Conservation (phyloP, 2,113 vertebrate species). For the Syngnathus typhle region DNA sequence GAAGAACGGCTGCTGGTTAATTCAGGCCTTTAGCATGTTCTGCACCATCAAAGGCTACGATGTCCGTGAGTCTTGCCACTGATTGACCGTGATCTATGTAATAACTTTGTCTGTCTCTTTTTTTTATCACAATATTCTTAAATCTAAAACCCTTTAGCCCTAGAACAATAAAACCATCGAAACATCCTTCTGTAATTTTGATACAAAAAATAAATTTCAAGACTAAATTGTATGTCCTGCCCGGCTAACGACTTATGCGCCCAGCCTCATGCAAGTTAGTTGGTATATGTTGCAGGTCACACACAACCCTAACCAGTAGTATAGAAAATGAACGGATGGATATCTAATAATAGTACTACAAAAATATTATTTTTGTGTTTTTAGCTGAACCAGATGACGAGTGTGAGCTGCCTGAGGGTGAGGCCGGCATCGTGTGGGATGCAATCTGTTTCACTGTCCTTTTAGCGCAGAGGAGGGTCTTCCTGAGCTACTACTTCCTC, state of each 20-base stretch:
- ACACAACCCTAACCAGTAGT: too few species aligned
- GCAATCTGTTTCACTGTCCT: constrained; percentile 72
- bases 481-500: constrained; percentile 76
- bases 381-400: constrained; percentile 59
- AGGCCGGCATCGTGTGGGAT: constrained; percentile 75
- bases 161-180: too few species aligned
- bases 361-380: constrained; percentile 12
- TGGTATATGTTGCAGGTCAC: too few species aligned
- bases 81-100: too few species aligned
- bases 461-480: constrained; percentile 67
- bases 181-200: neutral
- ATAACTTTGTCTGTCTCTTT: too few species aligned
- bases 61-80: constrained; percentile 53
- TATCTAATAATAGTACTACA: too few species aligned
- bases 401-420: constrained; percentile 70
- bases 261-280: too few species aligned
- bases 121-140: too few species aligned
- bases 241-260: too few species aligned
- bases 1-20: constrained; percentile 69
- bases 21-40: constrained; percentile 72
- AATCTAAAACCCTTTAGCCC: too few species aligned
- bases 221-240: too few species aligned
- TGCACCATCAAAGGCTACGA: constrained; percentile 72
- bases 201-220: neutral
- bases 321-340: too few species aligned